These are phyloP conservation scores for Chunga burmeisteri DNA, from an alignment of 2,113 vertebrate genomes.

Conservation along the genomic window DNA sequence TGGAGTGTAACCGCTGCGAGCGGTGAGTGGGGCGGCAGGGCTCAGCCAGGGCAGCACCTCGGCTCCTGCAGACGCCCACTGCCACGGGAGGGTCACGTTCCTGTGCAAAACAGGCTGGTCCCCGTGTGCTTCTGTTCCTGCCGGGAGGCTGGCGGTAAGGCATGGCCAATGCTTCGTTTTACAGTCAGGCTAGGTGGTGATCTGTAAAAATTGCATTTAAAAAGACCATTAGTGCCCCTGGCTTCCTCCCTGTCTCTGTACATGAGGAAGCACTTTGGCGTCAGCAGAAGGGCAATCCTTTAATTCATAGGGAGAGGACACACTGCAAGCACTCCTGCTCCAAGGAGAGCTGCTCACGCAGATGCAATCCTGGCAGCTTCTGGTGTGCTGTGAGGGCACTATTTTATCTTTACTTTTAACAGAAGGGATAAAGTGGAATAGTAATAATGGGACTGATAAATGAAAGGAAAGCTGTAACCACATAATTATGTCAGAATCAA, in stretches of 20 bases:
- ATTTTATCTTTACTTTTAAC: not conserved
- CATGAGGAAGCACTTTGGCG: not conserved
- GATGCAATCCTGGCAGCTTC: not conserved
- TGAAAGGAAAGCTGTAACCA: constrained; percentile 44
- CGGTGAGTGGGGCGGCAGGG: not conserved
- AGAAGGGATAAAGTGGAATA: not conserved
- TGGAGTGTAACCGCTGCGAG: accelerated
- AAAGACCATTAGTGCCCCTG: not conserved
- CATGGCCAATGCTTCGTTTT: accelerated
- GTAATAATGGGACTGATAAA: constrained; percentile 33
- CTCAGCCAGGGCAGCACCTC: accelerated
- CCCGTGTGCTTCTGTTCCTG: accelerated
- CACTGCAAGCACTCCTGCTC: not conserved
- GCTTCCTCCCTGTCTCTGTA: not conserved
- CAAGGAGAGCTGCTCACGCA: not conserved
- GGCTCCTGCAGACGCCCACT: accelerated
- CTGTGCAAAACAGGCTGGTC: not conserved
- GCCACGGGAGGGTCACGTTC: accelerated
- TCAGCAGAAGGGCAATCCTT: not conserved
- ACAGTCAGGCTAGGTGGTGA: not conserved
- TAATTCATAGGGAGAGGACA: not conserved
- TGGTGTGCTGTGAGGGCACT: not conserved
- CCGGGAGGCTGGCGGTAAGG: not conserved
- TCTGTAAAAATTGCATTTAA: not conserved
- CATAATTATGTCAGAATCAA: constrained; percentile 54